These are phyloP conservation scores for Trinorchestia longiramus DNA, from an alignment of 1,140 invertebrate genomes.

Conservation along the genomic window DNA sequence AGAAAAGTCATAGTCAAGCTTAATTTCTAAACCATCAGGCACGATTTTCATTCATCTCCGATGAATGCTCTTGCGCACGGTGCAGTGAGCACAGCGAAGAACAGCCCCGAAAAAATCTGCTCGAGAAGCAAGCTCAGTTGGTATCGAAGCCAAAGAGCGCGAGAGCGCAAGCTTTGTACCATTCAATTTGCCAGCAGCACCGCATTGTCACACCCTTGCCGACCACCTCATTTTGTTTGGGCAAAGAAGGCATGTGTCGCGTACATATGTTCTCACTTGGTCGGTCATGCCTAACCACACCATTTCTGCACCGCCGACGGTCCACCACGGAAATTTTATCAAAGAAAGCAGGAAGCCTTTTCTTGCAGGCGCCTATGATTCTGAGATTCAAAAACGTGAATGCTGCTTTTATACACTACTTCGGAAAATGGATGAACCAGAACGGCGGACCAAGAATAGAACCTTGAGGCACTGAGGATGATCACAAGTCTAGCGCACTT, in stretches of 20 bases:
- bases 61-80: not conserved
- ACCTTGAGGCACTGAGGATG: slow-evolving; percentile 3
- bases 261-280: slow-evolving; percentile 40
- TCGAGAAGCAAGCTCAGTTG: slow-evolving; percentile 12
- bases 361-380: slow-evolving; percentile 2
- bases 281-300: slow-evolving; percentile 35
- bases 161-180: slow-evolving; percentile 33
- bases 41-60: not conserved
- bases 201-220: slow-evolving; percentile 36
- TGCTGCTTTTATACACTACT: not conserved
- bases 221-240: slow-evolving; percentile 41
- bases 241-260: slow-evolving; percentile 53
- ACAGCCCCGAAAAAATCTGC: not conserved
- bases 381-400: slow-evolving; percentile 33
- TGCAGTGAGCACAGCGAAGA: not conserved
- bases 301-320: slow-evolving; percentile 33
- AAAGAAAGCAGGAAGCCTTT: slow-evolving; percentile 5
- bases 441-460: not conserved
- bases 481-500: slow-evolving; percentile 9
- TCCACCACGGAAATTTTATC: slow-evolving; percentile 14
- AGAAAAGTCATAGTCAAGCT: not conserved
- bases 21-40: not conserved
- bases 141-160: slow-evolving; percentile 7
- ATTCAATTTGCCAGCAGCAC: slow-evolving; percentile 55
- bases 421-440: slow-evolving; percentile 4